phyloP scores from a whole-genome alignment of 2,113 vertebrate species.

The Thermophis baileyi region DNA sequence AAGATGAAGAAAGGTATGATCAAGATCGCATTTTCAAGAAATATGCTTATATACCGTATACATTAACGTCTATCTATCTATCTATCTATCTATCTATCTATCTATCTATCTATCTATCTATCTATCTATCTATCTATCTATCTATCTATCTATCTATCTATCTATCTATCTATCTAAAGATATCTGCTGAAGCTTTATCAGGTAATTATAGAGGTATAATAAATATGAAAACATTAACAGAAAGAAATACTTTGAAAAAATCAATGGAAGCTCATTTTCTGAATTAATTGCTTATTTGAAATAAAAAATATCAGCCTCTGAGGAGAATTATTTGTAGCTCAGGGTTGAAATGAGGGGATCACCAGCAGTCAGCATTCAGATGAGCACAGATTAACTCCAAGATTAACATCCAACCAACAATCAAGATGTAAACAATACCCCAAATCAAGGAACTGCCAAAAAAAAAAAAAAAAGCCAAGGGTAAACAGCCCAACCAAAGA shows the following conservation, averaged over 20 bases:
- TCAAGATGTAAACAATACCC: not conserved
- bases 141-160: not conserved
- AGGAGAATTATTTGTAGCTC: not conserved
- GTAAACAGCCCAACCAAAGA: not conserved
- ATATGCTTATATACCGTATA: not conserved
- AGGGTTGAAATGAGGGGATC: too few species aligned
- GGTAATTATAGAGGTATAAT: too few species aligned
- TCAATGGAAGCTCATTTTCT: too few species aligned
- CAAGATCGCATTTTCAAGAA: not conserved
- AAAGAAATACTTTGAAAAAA: too few species aligned
- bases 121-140: too few species aligned
- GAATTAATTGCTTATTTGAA: too few species aligned
- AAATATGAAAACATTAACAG: too few species aligned
- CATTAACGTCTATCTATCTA: not conserved
- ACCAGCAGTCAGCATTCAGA: not conserved
- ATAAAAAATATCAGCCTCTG: not conserved
- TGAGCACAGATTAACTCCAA: not conserved
- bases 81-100: too few species aligned
- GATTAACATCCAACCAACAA: not conserved
- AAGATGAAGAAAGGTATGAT: not conserved
- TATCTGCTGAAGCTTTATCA: too few species aligned
- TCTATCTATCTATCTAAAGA: not conserved
- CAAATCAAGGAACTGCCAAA: not conserved
- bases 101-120: too few species aligned
- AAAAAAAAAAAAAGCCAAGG: not conserved